These are phyloP conservation scores for Porites cylindrica DNA, from an alignment of 92 coral and sea anemone genomes.

Conservation along the genomic window DNA sequence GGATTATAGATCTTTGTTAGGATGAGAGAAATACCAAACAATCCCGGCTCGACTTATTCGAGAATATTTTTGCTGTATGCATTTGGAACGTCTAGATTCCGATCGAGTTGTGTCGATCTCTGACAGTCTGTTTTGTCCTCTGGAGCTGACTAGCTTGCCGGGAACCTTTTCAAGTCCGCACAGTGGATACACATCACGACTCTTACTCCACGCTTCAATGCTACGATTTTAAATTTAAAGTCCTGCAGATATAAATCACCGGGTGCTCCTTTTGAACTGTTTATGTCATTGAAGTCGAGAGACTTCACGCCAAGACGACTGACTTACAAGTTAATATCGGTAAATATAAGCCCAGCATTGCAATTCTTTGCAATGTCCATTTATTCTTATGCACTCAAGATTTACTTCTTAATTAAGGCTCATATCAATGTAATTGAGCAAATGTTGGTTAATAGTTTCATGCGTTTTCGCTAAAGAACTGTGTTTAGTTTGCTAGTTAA, in stretches of 20 bases:
- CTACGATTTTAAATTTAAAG: constrained; percentile 1
- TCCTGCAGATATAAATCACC: background rate
- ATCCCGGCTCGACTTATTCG: background rate
- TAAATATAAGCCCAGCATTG: background rate
- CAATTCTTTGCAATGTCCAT: background rate
- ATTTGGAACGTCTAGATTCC: constrained; percentile 9
- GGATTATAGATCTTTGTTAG: background rate
- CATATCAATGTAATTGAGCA: constrained; percentile 23
- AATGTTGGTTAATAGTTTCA: constrained; percentile 27
- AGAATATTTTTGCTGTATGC: background rate
- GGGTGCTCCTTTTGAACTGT: background rate
- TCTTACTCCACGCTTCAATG: background rate
- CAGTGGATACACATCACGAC: background rate
- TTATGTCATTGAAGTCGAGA: background rate
- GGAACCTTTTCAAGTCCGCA: constrained; percentile 8
- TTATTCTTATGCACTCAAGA: constrained; percentile 3
- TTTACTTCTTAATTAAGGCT: constrained; percentile 26
- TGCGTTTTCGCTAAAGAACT: background rate
- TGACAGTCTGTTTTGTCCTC: constrained; percentile 5
- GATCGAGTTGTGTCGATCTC: constrained; percentile 29
- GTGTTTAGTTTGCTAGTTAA: constrained; percentile 27
- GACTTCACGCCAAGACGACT: background rate
- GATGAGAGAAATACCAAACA: background rate
- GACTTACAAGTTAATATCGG: background rate
- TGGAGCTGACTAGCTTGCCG: background rate